phyloP scores from a whole-genome alignment of 2,113 vertebrate species.

The Catharus minimus region DNA sequence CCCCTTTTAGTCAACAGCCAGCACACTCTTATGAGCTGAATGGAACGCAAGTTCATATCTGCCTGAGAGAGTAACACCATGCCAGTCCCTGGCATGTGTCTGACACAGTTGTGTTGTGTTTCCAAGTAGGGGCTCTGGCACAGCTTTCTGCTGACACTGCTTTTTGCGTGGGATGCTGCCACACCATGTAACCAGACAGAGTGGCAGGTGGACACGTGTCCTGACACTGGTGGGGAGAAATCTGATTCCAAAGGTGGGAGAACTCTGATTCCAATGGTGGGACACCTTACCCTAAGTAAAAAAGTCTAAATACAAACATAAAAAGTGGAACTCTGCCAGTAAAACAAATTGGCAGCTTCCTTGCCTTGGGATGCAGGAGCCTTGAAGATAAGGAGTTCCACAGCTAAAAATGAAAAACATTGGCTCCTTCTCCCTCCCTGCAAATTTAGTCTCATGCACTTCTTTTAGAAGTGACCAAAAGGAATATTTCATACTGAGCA shows the following conservation, averaged over 20 bases:
- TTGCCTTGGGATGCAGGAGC: not conserved
- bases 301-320: not conserved
- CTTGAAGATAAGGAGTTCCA: not conserved
- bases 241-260: not conserved
- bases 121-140: not conserved
- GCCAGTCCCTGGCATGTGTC: not conserved
- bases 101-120: not conserved
- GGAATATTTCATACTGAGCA: not conserved
- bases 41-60: not conserved
- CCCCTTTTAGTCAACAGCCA: not conserved
- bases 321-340: not conserved
- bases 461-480: not conserved
- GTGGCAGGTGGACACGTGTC: not conserved
- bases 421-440: not conserved
- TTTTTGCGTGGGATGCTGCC: not conserved
- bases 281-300: not conserved
- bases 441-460: not conserved
- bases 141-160: not conserved
- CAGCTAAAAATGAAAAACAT: fast-evolving
- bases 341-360: not conserved
- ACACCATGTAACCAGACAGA: not conserved
- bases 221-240: not conserved
- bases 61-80: not conserved
- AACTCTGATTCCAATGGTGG: not conserved
- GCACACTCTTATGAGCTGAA: not conserved